These are phyloP conservation scores for Nasonia longicornis DNA, from an alignment of 1,140 invertebrate genomes.

Conservation along the genomic window DNA sequence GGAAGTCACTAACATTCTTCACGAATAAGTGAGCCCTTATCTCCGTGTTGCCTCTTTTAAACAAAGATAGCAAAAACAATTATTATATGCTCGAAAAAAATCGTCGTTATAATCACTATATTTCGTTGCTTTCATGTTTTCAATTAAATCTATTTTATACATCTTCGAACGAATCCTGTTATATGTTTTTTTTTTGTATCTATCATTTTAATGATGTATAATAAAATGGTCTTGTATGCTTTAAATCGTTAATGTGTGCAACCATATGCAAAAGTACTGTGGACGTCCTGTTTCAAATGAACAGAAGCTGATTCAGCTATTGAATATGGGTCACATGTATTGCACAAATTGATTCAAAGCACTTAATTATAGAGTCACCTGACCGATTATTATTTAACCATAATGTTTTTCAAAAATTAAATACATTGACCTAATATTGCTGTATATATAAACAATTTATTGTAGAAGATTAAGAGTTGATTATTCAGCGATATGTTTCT, in stretches of 20 bases:
- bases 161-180: slow-evolving; percentile 35
- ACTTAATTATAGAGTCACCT: background rate
- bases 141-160: background rate
- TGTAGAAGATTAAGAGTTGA: background rate
- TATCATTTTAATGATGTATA: background rate
- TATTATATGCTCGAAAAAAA: slow-evolving; percentile 17
- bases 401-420: background rate
- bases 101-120: slow-evolving; percentile 43
- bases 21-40: slow-evolving; percentile 48
- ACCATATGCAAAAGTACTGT: no score
- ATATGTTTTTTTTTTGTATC: background rate
- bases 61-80: slow-evolving; percentile 7
- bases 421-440: background rate
- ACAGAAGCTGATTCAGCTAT: background rate
- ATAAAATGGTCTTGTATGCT: background rate
- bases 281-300: no score
- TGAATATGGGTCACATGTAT: background rate
- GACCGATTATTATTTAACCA: background rate
- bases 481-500: background rate
- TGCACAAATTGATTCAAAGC: background rate
- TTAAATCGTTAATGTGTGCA: no score
- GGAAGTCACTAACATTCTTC: slow-evolving; percentile 43
- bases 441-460: background rate
- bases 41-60: slow-evolving; percentile 10
- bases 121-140: background rate